Percentiles rank a stretch among this genome's conserved stretches.
phyloP scores from a whole-genome alignment of 2,797 vertebrate species.

The Acanthurus tractus region DNA sequence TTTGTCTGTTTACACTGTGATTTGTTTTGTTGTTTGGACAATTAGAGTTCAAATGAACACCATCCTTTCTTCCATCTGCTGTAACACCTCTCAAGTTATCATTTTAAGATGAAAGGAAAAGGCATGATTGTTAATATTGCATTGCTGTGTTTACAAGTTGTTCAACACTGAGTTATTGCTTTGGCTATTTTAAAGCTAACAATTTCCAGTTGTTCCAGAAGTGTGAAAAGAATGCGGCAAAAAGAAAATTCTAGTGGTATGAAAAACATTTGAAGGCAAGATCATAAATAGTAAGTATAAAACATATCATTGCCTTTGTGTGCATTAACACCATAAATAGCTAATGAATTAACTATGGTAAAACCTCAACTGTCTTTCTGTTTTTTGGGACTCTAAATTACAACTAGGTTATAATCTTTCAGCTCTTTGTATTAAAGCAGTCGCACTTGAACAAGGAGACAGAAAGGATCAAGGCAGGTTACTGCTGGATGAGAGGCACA shows the following conservation, averaged over 20 bases:
- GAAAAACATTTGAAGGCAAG: background rate
- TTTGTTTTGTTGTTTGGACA: conserved; percentile 1
- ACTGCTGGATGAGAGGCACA: background rate
- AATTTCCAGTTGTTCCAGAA: conserved; percentile 7
- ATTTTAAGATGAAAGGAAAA: conserved; percentile 38
- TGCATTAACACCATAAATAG: too few species aligned
- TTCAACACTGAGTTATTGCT: conserved; percentile 8
- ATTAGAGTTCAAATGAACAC: background rate
- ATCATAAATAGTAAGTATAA: background rate
- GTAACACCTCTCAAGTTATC: conserved; percentile 17
- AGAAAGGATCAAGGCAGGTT: background rate
- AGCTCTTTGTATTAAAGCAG: background rate
- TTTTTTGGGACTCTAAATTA: too few species aligned
- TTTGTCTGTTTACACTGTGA: conserved; percentile 11
- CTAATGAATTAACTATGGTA: too few species aligned
- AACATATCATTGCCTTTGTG: background rate
- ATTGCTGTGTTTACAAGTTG: conserved; percentile 22
- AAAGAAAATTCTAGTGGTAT: background rate
- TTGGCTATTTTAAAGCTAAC: conserved; percentile 3
- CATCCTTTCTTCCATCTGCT: conserved; percentile 22
- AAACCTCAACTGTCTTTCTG: background rate
- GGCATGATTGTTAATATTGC: conserved; percentile 25
- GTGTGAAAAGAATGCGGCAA: conserved; percentile 1
- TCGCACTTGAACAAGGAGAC: background rate
- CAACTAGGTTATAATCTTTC: too few species aligned